Evolutionary conservation across 2,113 vertebrate species (phyloP).

Genomic region (Paracanthobrama guichenoti): DNA sequence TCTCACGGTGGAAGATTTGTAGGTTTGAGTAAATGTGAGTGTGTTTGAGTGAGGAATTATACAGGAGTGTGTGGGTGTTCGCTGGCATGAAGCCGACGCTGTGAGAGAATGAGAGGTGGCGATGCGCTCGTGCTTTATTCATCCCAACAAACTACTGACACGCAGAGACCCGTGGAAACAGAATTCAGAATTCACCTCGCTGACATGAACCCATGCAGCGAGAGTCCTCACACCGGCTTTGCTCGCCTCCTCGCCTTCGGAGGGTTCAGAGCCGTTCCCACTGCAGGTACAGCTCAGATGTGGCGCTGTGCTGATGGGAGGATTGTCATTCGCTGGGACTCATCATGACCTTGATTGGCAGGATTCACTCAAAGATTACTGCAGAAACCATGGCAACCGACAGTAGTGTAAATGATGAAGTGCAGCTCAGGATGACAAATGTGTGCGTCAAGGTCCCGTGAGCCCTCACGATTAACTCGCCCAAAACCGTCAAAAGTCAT

Average conservation of each 20-base stretch:
- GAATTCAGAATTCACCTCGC: neutral
- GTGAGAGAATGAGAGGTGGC: conserved; percentile 58
- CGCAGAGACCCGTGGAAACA: neutral
- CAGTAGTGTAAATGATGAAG: conserved; percentile 63
- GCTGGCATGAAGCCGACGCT: conserved; percentile 65
- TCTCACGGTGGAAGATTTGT: neutral
- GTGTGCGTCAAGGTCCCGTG: neutral
- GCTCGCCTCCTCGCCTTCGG: neutral
- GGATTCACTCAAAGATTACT: conserved; percentile 55
- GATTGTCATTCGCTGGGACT: too few species aligned
- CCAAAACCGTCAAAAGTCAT: conserved; percentile 34
- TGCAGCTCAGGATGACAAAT: too few species aligned
- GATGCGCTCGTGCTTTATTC: neutral
- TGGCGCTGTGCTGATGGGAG: too few species aligned
- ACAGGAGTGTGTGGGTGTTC: conserved; percentile 68
- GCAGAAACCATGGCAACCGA: conserved; percentile 74
- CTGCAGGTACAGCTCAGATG: too few species aligned
- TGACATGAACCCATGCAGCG: too few species aligned
- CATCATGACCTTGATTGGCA: conserved; percentile 70
- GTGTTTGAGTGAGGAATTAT: conserved; percentile 43
- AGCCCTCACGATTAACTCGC: conserved; percentile 25
- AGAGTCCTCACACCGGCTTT: neutral
- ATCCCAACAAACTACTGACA: neutral
- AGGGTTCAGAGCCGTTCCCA: neutral
- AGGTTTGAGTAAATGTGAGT: neutral